phyloP scores from a whole-genome alignment of 2,888 invertebrate genomes.

The Epinotia ramella region DNA sequence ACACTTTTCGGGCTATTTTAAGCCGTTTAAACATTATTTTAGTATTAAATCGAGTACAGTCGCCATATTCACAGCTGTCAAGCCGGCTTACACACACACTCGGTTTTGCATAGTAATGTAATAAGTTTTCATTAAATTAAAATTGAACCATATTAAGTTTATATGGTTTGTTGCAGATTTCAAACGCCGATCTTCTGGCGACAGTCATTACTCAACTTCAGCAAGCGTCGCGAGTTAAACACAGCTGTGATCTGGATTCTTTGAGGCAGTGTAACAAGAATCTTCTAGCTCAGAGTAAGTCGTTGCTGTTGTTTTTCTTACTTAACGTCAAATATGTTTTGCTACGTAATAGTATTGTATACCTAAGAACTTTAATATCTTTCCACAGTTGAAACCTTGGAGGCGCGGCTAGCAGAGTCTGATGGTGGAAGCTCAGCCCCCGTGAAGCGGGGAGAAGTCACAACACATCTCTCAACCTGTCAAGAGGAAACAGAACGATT shows the following conservation, averaged over 20 bases:
- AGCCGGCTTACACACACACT: too few relatives aligned
- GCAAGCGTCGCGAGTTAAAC: background rate
- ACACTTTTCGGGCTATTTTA: too few relatives aligned
- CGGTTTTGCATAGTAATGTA: background rate
- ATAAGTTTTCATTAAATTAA: background rate
- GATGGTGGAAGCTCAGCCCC: background rate
- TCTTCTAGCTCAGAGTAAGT: conserved; percentile 13
- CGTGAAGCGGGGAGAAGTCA: background rate
- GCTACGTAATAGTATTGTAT: background rate
- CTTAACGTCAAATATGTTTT: background rate
- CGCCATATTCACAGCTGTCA: too few relatives aligned
- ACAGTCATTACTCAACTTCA: background rate
- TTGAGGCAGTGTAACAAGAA: background rate
- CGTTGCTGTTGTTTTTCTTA: background rate
- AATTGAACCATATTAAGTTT: background rate
- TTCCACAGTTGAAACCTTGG: background rate
- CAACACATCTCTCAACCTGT: background rate
- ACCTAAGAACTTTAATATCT: background rate
- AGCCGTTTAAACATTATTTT: too few relatives aligned
- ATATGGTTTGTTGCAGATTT: background rate
- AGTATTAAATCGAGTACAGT: too few relatives aligned
- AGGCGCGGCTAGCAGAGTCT: background rate
- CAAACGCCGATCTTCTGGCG: background rate
- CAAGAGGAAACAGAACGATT: background rate
- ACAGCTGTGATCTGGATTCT: background rate